Base-by-base conservation (phyloP, 1,140 invertebrate genomes). In the Galleria mellonella region DNA sequence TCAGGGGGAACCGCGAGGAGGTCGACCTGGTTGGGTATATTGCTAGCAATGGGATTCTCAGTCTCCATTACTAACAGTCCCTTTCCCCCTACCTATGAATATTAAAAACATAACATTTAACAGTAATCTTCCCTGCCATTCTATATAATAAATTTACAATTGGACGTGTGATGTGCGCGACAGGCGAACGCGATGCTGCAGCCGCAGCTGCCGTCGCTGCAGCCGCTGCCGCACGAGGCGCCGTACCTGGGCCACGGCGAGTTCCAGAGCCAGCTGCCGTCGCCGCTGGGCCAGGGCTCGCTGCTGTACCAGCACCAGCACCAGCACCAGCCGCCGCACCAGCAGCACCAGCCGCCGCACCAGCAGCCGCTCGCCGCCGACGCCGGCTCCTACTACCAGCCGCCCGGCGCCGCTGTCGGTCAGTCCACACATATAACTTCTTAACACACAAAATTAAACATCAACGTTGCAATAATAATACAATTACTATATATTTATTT, bases 331-430 rank as follows among this genome's bases (percentile, higher is more conserved):
- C 23, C 17, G 17, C 17, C 2, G 2, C 17, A 23, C 2, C 51
- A 51, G 4, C 47, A 42, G 9, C 46, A 41, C 1, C 46, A 36
- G 1, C 48, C 38, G 33, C 51, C 43, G 15, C 44, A 45, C 38
- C 50, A 51, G 37, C 36, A 47, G 47, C 23, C 43, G 14, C 43
- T 53, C 45, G 9, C 52, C 12, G 63, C 52, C 12, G 63, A 65
- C 58, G 42, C 47, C 33, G 54, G 51, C 13, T 55, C 63, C 4
- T 73, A 75, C 61, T 73, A 66, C 61, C 72, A 73, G 47, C 70
- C 62, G 8, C 71, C 63, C 12, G 39, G 13, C 12, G 43, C 39
- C 35, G 58, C 60, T 31, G 44, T 55, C n/a, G 67, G 67, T 72
- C 13, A 45, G 29, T 12, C 17, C n/a, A n/a, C n/a, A n/a, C n/a